Base-by-base conservation (phyloP, 2,797 vertebrate genomes). In the Danio tinwini region DNA sequence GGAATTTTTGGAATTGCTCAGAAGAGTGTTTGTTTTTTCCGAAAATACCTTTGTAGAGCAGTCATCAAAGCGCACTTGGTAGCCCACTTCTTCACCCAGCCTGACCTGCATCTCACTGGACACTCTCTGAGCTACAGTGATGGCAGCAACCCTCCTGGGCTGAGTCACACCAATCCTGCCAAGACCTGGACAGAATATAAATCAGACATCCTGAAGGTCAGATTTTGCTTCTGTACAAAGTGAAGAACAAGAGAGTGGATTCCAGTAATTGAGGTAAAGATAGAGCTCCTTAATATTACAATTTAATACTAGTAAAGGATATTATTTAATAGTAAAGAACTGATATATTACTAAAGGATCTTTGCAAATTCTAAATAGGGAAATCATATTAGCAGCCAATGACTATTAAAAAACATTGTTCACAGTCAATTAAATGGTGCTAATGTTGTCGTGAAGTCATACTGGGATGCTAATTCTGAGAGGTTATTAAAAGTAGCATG, bases 11-110 rank as follows among this genome's bases (percentile, higher is more conserved):
- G 29, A 29, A 1, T 29, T 29, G 3, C 29, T 29, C 29, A 29
- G 29, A 29, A 17, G 2, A 64, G 7, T 16, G n/a, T 44, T 11
- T 44, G 10, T 7, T 16, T 14, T 12, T 37, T 42, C 45, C 2
- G 7, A 58, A 42, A 93, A 61, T 89, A 98, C 97, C 95, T 96
- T 91, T 0, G 93, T 92, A 11, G 93, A 95, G 91, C 94, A 97
- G 88, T 99, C 97, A 72, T 99, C 98, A 45, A 99, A 99, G 84
- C 97, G 97, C 37, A 99, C 96, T 91, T 98, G 97, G 88, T 99
- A 98, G 0, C 97, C 97, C 12, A 99, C 97, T 4, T 94, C 87
- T 42, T 88, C 87, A 7, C 97, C 97, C 86, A 97, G 88, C 0
- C 85, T 67, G 7, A 93, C 96, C 21, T 92, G 88, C 95, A 98